These are phyloP conservation scores for Trichechus manatus DNA, from an alignment of 2,113 vertebrate genomes.

Conservation along the genomic window DNA sequence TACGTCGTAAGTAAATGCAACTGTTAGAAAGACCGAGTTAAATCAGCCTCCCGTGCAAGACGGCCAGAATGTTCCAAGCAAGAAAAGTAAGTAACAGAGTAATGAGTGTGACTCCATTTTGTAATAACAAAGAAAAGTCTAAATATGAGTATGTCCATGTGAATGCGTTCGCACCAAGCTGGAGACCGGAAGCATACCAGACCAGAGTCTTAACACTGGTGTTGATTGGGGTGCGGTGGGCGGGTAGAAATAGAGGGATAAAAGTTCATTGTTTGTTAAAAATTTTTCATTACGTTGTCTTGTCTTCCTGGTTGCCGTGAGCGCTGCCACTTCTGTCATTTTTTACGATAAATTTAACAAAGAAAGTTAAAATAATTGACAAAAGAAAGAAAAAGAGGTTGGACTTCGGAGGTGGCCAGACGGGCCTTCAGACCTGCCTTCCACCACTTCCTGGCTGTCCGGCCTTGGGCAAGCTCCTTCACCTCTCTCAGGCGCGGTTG, in stretches of 20 bases:
- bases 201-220: rapidly evolving
- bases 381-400: neutral
- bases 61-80: neutral
- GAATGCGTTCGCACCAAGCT: neutral
- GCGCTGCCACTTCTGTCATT: neutral
- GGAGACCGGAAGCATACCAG: neutral
- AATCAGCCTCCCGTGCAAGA: neutral
- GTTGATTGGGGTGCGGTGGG: neutral
- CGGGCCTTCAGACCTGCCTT: neutral
- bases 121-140: neutral
- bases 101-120: neutral
- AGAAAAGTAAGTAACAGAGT: neutral
- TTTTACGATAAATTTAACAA: slow-evolving; percentile 22
- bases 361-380: neutral
- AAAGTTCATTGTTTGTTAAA: neutral
- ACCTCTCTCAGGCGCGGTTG: neutral
- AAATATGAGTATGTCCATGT: neutral
- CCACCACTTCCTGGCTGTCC: neutral
- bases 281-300: neutral
- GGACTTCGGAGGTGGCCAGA: neutral
- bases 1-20: neutral
- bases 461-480: neutral
- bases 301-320: neutral
- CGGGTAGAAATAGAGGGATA: rapidly evolving
- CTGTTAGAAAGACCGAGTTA: neutral